Conservation (phyloP, 37 sponge, comb jelly and placozoan species). For the Spongia lamella region DNA sequence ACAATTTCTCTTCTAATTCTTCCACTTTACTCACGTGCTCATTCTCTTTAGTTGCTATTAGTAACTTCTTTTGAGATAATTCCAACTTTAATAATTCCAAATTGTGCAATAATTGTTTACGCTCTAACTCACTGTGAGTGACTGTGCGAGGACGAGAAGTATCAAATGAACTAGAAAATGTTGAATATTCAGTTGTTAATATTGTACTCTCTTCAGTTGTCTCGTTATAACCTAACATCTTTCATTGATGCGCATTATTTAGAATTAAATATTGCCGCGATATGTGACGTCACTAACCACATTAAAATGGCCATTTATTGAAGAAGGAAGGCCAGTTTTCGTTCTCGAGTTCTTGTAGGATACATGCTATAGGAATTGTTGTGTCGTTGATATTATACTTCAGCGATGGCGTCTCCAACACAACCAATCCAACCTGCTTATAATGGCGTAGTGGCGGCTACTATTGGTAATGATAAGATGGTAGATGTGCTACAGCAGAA, state of each 20-base stretch:
- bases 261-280: no score
- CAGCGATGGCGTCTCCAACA: no score
- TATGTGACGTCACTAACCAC: constrained; percentile 2
- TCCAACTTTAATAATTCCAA: constrained; percentile 78
- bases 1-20: constrained; percentile 74
- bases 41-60: constrained; percentile 56
- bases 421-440: no score
- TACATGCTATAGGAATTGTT: no score
- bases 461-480: no score
- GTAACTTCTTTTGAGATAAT: constrained; percentile 75
- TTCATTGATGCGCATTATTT: no score
- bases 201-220: constrained; percentile 30
- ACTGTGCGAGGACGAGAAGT: constrained; percentile 16
- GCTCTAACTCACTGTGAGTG: constrained; percentile 65
- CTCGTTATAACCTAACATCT: not conserved
- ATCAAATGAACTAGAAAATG: constrained; percentile 52
- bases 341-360: no score
- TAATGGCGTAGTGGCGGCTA: no score
- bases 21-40: constrained; percentile 60
- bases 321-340: no score
- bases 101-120: constrained; percentile 63
- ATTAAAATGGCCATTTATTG: no score
- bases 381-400: no score
- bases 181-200: constrained; percentile 4
- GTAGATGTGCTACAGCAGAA: constrained; percentile 3